Base-by-base conservation (phyloP, 2,888 invertebrate species). In the Callimorpha dominula region DNA sequence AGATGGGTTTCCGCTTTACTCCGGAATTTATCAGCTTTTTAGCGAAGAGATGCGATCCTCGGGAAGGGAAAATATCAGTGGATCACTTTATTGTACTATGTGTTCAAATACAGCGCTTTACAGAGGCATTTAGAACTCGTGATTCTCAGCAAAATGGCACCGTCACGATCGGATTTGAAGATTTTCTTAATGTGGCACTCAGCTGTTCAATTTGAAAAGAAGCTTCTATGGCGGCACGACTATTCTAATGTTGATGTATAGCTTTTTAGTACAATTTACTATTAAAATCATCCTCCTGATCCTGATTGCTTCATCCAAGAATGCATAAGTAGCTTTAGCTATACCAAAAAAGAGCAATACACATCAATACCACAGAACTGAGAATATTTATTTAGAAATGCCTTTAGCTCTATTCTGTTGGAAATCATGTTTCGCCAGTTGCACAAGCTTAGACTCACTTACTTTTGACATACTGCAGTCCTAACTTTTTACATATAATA, bases 31-130 rank as follows among this genome's bases (percentile, higher is more conserved):
- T 98, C 15, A 96, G 96, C 75, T 97, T 97, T 86, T 92, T 98
- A 75, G 96, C 97, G 12, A 96, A 96, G 79, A 97, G 97, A 90
- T 96, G 97, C 87, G 98, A 98, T 90, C 92, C 97, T 0, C 94
- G 95, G 75, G 95, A 95, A 77, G 96, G 96, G 78, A 96, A 96
- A 85, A 96, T 97, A 76, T 97, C 98, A 0, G 97, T 99, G 60
- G 99, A 99, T 92, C 97, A 97, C 84, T 99, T 99, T 89, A 99
- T 99, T 83, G 98, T 99, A 60, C 91, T 98, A 15, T 98, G 98
- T 90, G 98, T 99, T 14, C 98, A 99, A 95, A 97, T 99, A 79
- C 98, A 98, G 89, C 97, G 97, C 78, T 98, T 98, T 81, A 98
- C 97, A 52, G 99, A 99, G 89, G 98, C 98, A 42, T 99, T 99